phyloP scores from a whole-genome alignment of 2,113 vertebrate genomes.

The Acanthisitta chloris region DNA sequence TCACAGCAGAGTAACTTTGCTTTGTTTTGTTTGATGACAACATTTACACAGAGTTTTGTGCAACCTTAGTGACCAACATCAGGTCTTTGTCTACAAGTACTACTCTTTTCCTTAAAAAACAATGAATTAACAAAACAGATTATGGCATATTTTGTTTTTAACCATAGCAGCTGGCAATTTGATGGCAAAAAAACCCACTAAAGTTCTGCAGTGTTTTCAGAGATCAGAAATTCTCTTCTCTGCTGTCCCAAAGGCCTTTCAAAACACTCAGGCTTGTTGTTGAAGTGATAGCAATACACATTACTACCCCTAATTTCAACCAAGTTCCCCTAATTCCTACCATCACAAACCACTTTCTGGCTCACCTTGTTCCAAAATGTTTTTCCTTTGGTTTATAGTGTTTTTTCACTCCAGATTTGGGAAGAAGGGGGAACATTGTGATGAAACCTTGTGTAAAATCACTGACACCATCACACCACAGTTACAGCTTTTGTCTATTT shows the following conservation, averaged over 20 bases:
- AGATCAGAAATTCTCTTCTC: background rate
- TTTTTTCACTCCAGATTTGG: background rate
- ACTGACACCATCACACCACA: background rate
- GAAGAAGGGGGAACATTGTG: background rate
- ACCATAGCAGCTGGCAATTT: background rate
- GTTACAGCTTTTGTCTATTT: background rate
- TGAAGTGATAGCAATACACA: background rate
- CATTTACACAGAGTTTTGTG: slow-evolving; percentile 23
- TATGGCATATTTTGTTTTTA: slow-evolving; percentile 16
- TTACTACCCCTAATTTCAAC: background rate
- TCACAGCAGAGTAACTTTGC: background rate
- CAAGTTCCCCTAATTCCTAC: background rate
- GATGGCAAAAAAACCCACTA: background rate
- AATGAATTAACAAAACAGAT: slow-evolving; percentile 7
- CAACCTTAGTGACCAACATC: slow-evolving; percentile 20
- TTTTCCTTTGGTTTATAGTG: background rate
- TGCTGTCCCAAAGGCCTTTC: background rate
- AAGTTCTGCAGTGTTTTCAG: background rate
- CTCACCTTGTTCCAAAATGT: background rate
- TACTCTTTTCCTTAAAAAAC: background rate
- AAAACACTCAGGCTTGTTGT: background rate
- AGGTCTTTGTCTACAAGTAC: background rate
- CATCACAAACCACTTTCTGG: background rate
- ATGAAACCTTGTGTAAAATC: slow-evolving; percentile 1
- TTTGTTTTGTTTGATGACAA: slow-evolving; percentile 35